phyloP scores from a whole-genome alignment of 2,113 vertebrate genomes.

The Notarius lentiginosus region DNA sequence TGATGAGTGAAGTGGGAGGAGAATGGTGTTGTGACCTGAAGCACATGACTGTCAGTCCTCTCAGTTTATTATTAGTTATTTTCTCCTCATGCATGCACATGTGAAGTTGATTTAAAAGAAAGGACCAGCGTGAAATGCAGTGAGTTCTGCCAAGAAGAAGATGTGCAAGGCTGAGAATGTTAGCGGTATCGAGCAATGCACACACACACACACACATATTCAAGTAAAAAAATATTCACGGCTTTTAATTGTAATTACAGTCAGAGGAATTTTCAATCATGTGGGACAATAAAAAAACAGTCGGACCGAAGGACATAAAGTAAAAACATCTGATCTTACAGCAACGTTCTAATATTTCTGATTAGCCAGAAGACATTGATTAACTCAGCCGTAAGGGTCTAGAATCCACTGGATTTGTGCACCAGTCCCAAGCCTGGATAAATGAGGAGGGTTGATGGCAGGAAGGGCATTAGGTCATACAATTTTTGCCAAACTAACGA shows the following conservation, averaged over 20 bases:
- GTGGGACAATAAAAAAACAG: background rate
- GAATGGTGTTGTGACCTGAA: background rate
- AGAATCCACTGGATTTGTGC: too few relatives aligned
- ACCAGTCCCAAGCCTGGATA: too few relatives aligned
- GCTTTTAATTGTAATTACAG: background rate
- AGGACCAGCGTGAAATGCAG: background rate
- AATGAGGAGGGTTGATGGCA: too few relatives aligned
- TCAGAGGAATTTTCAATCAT: background rate
- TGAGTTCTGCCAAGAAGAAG: background rate
- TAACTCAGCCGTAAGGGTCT: too few relatives aligned
- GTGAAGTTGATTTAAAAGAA: background rate
- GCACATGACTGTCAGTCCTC: slow-evolving; percentile 4
- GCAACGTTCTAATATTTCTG: background rate
- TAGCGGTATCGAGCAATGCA: background rate
- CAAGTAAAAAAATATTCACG: background rate
- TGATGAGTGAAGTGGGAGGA: background rate
- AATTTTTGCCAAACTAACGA: too few relatives aligned
- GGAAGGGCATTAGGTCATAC: too few relatives aligned
- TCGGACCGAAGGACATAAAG: background rate
- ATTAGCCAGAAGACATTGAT: background rate
- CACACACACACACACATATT: slow-evolving; percentile 17
- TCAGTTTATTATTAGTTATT: slow-evolving; percentile 7
- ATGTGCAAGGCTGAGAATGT: background rate
- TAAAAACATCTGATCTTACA: background rate
- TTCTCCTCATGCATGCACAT: background rate